Evolutionary conservation across 2,113 vertebrate species (phyloP).

Genomic region (Nothoprocta perdicaria): DNA sequence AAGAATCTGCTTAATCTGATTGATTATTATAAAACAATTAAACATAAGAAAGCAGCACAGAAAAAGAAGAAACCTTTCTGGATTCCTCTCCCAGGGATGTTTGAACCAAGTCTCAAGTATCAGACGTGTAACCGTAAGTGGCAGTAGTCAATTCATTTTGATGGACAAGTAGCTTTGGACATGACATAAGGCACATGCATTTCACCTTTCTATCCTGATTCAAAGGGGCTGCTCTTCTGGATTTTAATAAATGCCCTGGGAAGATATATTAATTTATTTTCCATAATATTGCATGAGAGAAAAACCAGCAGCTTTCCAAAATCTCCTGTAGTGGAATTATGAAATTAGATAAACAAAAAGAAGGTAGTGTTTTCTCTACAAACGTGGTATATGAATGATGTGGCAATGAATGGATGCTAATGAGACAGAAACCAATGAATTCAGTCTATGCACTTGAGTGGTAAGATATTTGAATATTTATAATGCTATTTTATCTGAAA

Average conservation of each 20-base stretch:
- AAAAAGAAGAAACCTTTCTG: background rate
- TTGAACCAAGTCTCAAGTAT: background rate
- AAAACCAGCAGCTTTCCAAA: background rate
- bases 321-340: background rate
- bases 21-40: background rate
- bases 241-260: background rate
- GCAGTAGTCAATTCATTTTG: background rate
- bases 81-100: background rate
- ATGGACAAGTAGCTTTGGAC: background rate
- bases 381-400: background rate
- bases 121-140: background rate
- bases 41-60: background rate
- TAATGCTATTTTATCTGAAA: background rate
- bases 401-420: background rate
- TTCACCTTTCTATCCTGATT: background rate
- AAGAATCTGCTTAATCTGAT: background rate
- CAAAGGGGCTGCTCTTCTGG: background rate
- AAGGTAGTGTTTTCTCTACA: background rate
- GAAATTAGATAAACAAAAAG: background rate
- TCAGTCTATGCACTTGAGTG: background rate
- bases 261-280: background rate
- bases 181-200: rapidly evolving
- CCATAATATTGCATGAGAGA: background rate
- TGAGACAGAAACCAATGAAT: background rate
- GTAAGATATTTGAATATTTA: background rate